phyloP scores from a whole-genome alignment of 2,888 invertebrate genomes.

The Pyrocoelia pectoralis region DNA sequence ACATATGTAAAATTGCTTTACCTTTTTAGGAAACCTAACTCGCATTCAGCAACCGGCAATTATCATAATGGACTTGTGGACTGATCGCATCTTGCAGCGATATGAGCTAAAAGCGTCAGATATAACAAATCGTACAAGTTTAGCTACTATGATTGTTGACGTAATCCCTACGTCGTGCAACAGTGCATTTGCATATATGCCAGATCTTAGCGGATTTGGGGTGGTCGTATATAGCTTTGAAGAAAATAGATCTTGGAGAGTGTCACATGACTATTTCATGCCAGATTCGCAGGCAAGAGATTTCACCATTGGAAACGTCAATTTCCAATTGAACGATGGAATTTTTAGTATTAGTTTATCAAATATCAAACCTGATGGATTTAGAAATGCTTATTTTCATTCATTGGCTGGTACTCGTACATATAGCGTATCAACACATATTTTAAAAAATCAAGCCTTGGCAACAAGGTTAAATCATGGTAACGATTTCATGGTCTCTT shows the following conservation, averaged over 20 bases:
- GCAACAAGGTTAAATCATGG: slow-evolving; percentile 64
- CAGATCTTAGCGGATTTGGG: slow-evolving; percentile 71
- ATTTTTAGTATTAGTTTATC: slow-evolving; percentile 76
- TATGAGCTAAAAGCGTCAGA: slow-evolving; percentile 65
- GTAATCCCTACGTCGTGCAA: slow-evolving; percentile 66
- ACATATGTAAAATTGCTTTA: too few species aligned
- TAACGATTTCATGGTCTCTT: slow-evolving; percentile 62
- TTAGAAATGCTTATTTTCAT: slow-evolving; percentile 76
- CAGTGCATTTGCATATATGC: slow-evolving; percentile 75
- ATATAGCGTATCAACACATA: slow-evolving; percentile 72
- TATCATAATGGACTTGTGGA: slow-evolving; percentile 72
- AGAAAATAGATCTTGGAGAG: slow-evolving; percentile 72
- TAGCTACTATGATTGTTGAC: slow-evolving; percentile 76
- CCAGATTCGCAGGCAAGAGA: slow-evolving; percentile 76
- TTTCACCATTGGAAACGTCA: slow-evolving; percentile 70
- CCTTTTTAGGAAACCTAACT: slow-evolving; percentile 60
- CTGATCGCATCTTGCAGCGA: slow-evolving; percentile 66
- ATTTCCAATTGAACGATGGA: slow-evolving; percentile 83
- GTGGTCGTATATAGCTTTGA: slow-evolving; percentile 68
- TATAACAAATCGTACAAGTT: slow-evolving; percentile 60
- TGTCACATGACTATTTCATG: slow-evolving; percentile 75
- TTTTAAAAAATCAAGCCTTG: slow-evolving; percentile 65
- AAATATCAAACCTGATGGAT: slow-evolving; percentile 62
- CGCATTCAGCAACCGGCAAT: slow-evolving; percentile 69
- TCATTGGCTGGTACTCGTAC: slow-evolving; percentile 77